phyloP scores from a whole-genome alignment of 2,113 vertebrate species.

The Crotalus viridis region DNA sequence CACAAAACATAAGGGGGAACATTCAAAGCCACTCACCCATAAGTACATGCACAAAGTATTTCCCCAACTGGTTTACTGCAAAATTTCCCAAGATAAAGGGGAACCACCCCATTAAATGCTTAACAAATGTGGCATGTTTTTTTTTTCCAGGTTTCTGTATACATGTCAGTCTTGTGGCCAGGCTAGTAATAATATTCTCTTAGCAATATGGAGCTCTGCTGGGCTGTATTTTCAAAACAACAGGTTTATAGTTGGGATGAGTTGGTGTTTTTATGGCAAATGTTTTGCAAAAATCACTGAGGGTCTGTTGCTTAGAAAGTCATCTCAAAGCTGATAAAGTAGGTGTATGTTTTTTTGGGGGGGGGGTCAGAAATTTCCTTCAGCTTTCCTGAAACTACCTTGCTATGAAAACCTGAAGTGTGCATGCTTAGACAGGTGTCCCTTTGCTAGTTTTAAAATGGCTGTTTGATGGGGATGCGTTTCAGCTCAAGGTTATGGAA shows the following conservation, averaged over 20 bases:
- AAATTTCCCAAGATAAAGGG: neutral
- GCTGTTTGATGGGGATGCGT: neutral
- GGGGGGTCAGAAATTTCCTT: neutral
- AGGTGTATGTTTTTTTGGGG: neutral
- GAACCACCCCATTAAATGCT: neutral
- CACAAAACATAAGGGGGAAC: conserved; percentile 60
- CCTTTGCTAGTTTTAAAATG: neutral
- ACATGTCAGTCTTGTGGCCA: conserved; percentile 45
- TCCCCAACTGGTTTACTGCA: neutral
- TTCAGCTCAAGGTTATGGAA: neutral
- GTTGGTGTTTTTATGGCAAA: too few species aligned
- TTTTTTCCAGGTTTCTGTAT: conserved; percentile 33
- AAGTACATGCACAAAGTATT: conserved; percentile 67
- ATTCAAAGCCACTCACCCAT: conserved; percentile 66
- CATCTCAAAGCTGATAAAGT: conserved; percentile 69
- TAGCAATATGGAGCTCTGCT: neutral
- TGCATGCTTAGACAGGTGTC: neutral
- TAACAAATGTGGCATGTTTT: neutral
- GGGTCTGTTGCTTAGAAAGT: conserved; percentile 39
- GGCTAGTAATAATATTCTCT: conserved; percentile 22
- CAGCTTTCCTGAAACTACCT: neutral
- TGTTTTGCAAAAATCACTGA: neutral
- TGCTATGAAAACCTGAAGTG: neutral
- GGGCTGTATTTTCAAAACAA: neutral
- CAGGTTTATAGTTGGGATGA: neutral